Base-by-base conservation (phyloP, 2,113 vertebrate genomes). In the Anser cygnoides region DNA sequence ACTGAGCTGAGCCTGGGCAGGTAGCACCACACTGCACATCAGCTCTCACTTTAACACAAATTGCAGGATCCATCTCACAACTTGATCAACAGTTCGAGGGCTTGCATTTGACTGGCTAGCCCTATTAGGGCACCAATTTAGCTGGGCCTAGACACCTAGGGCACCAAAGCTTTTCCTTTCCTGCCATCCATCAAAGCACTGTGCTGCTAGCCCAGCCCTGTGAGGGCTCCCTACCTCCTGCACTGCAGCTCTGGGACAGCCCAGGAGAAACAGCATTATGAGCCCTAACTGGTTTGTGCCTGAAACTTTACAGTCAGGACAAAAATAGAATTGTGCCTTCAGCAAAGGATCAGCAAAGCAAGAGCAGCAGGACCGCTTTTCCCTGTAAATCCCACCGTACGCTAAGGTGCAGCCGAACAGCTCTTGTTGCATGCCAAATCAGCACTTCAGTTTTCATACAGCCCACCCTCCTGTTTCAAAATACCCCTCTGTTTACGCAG, bases 161-260 rank as follows among this genome's bases (percentile, higher is more conserved):
- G 46, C 16, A 10, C 1, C 0, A 0, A 44, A 49, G 28, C 26
- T 71, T 67, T 35, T 9, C 10, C 4, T 23, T 73, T 10, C 54
- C 9, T 79, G 41, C 26, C 13, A 11, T 8, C 43, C 71, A 43
- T 18, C 31, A 3, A 6, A 55, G 23, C 2, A 10, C 28, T 58
- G 18, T 12, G 13, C 28, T 10, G 44, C 46, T 20, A 49, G 46
- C 52, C 31, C 37, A 71, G 3, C 12, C 35, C n/a, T 31, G 37
- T 23, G 20, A 55, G 39, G 78, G 67, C 5, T 54, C 55, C 26
- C 61, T 31, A 11, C 62, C 35, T 61, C 31, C 25, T 35, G 55
- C 50, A 33, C 59, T 39, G 80, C 35, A 68, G 18, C 2, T 13
- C 6, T 61, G 33, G 39, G 13, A 29, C 73, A 89, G 41, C 4